phyloP scores from a whole-genome alignment of 2,888 invertebrate species.

The Meteorus colon region DNA sequence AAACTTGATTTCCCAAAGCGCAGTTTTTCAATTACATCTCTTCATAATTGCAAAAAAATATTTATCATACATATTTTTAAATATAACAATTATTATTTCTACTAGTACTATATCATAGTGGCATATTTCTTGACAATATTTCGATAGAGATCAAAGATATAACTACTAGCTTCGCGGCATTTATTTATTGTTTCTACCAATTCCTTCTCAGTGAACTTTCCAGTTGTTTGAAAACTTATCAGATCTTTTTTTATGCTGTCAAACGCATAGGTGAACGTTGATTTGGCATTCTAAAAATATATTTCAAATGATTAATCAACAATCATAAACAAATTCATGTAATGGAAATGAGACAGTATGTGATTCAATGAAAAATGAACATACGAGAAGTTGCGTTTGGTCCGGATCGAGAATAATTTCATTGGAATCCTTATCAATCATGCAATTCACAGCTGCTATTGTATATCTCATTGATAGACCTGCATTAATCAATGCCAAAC shows the following conservation, averaged over 20 bases:
- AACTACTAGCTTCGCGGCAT: conserved; percentile 80
- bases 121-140: conserved; percentile 78
- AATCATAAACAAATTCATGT: not conserved
- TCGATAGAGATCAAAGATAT: conserved; percentile 84
- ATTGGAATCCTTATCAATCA: conserved; percentile 77
- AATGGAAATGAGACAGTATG: conserved; percentile 11
- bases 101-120: conserved; percentile 54
- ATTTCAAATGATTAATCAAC: conserved; percentile 28
- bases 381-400: conserved; percentile 72
- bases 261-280: conserved; percentile 84
- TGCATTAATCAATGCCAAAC: conserved; percentile 87
- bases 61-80: not conserved
- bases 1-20: no score
- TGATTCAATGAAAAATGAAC: conserved; percentile 46
- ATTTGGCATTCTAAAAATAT: conserved; percentile 75
- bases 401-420: conserved; percentile 80
- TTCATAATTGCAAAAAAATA: not conserved
- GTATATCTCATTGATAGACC: conserved; percentile 88
- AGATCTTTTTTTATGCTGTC: conserved; percentile 79
- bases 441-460: conserved; percentile 86
- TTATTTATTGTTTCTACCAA: conserved; percentile 80
- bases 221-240: conserved; percentile 81
- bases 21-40: no score
- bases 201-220: conserved; percentile 80
- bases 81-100: conserved; percentile 39